A percentile compares a stretch with the other conserved stretches of the same genome.
Conservation (phyloP, 2,888 invertebrate species). For the Barypeithes pellucidus region DNA sequence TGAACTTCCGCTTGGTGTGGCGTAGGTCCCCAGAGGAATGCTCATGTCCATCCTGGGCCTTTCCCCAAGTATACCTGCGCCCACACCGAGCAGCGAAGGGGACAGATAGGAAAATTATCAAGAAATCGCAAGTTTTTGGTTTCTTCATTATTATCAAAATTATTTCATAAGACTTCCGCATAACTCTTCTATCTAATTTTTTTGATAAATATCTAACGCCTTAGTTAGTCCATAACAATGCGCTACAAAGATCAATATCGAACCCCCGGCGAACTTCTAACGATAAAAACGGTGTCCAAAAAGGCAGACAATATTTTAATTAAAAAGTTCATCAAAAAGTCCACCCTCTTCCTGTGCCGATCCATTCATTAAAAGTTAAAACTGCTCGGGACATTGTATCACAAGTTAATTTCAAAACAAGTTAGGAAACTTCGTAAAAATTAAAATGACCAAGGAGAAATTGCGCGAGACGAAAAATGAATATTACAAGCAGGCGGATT, state of each 20-base stretch:
- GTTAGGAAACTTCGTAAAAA: constrained; percentile 9
- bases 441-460: constrained; percentile 16
- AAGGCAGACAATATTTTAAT: constrained; percentile 25
- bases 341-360: background rate
- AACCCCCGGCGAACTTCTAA: constrained; percentile 16
- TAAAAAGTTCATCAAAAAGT: constrained; percentile 11
- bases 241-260: background rate
- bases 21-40: too few species aligned
- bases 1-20: too few species aligned
- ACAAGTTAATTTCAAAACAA: constrained; percentile 17
- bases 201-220: background rate
- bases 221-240: background rate
- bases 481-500: constrained; percentile 3
- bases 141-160: too few species aligned
- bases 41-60: too few species aligned
- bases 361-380: constrained; percentile 27
- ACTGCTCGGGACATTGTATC: constrained; percentile 19
- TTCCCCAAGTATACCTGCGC: too few species aligned
- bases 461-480: constrained; percentile 14
- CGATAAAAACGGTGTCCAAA: constrained; percentile 10
- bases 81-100: too few species aligned
- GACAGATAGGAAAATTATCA: too few species aligned
- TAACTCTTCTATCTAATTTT: background rate
- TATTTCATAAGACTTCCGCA: background rate
- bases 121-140: too few species aligned